Percentiles rank a stretch among this genome's conserved stretches.
Conservation (phyloP, 2,113 vertebrate genomes). For the Dendrocopos noguchii region DNA sequence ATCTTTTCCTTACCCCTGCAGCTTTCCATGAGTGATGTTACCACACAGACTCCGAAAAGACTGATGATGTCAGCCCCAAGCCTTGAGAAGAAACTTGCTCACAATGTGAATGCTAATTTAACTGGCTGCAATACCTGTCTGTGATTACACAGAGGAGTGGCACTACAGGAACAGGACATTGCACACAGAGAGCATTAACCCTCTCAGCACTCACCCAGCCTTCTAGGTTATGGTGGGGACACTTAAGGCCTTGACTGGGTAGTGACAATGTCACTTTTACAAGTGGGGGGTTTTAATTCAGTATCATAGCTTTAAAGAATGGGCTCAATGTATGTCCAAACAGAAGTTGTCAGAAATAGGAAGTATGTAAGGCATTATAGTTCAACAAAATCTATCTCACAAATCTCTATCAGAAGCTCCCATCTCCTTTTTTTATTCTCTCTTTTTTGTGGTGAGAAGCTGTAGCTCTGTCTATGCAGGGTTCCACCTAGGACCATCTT, state of each 20-base stretch:
- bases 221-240: not conserved
- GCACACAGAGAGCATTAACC: not conserved
- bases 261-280: not conserved
- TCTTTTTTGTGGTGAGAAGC: not conserved
- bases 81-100: not conserved
- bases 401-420: not conserved
- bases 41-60: not conserved
- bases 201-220: not conserved
- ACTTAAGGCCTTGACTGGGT: not conserved
- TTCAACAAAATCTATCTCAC: not conserved
- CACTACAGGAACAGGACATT: not conserved
- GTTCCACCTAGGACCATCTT: not conserved
- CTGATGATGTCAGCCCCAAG: not conserved
- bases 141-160: not conserved
- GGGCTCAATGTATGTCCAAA: accelerated
- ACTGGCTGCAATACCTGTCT: not conserved
- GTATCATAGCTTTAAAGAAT: not conserved
- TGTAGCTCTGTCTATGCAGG: not conserved
- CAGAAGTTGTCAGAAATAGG: not conserved
- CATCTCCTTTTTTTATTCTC: not conserved
- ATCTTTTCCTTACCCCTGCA: not conserved
- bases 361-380: not conserved
- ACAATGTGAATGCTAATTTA: accelerated
- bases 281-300: not conserved
- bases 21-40: not conserved